Evolutionary conservation across 2,888 invertebrate species (phyloP), one percentile per base, ranked within the genome.

Genomic region (Eupeodes latifasciatus): DNA sequence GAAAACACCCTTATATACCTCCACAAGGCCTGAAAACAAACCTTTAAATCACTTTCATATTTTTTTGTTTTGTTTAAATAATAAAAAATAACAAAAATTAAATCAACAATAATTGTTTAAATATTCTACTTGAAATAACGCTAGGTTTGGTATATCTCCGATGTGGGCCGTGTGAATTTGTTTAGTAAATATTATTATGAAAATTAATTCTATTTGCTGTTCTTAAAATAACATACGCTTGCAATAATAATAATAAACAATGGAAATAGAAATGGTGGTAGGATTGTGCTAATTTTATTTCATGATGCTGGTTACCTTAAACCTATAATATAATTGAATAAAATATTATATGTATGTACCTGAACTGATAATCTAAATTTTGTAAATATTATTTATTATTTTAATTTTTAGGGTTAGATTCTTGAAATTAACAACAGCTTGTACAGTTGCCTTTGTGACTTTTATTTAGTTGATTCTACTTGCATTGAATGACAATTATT

Each of bases 171-270:
- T 66, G 49, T 66, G 67, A 67, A 67, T 51, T 47, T 67, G 16
- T 36, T 53, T 67, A n/a, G 51, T 67, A 67, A 67, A 67, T 51
- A 67, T 67, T 51, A 51, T 67, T 51, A 27, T 27, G 51, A 67
- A 67, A 67, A 51, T 36, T 51, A 9, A 36, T 51, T 53, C 49
- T 67, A 51, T 67, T 67, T 67, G 67, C 36, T 67, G 51, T 67
- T 67, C 51, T 67, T 51, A 51, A 49, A 67, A 67, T 51, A 67
- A 67, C n/a, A n/a, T n/a, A 10, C 11, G 10, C 11, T 66, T 49
- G 10, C 27, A 66, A 27, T 10, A 51, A 6, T 36, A 67, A 51
- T 67, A 67, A 27, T 27, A 27, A 27, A 27, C 14, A 59, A 47
- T 47, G 12, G 11, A 47, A 47, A 11, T 51, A 51, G 14, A 51